Percentiles rank a stretch among this genome's conserved stretches.
These are phyloP conservation scores for Lasiommata megera DNA, from an alignment of 2,888 invertebrate species.

Conservation along the genomic window DNA sequence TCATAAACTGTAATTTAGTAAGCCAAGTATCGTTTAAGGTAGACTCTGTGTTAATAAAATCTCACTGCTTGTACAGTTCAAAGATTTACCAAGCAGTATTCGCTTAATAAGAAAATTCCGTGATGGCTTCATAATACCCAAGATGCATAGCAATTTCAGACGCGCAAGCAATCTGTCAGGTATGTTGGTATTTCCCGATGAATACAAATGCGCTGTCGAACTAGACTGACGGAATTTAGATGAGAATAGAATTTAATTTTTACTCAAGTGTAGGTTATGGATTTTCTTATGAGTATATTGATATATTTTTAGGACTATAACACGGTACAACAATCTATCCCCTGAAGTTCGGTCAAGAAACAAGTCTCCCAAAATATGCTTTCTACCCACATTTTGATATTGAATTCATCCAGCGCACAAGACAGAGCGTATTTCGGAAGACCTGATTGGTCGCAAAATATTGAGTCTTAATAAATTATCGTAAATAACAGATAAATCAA, in stretches of 20 bases:
- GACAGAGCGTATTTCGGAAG: no score
- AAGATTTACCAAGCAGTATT: slow-evolving; percentile 9
- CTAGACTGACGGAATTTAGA: slow-evolving; percentile 10
- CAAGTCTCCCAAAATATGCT: no score
- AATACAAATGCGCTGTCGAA: slow-evolving; percentile 17
- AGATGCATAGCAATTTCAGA: slow-evolving; percentile 17
- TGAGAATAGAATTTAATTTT: not conserved
- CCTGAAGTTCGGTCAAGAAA: no score
- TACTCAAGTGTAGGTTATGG: not conserved
- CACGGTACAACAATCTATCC: no score
- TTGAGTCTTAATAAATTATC: no score
- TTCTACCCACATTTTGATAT: no score
- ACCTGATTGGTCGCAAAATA: no score
- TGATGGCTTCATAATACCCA: slow-evolving; percentile 4
- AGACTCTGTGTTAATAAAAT: not conserved
- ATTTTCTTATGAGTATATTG: not conserved
- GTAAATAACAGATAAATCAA: no score
- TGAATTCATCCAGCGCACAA: no score
- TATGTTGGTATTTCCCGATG: slow-evolving; percentile 19
- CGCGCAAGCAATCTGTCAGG: slow-evolving; percentile 15
- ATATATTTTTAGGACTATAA: no score
- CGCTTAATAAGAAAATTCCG: slow-evolving; percentile 19
- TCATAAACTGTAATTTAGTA: no score
- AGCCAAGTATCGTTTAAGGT: not conserved
- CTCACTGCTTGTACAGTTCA: not conserved